Evolutionary conservation across 2,113 vertebrate genomes (phyloP).

Genomic region (Microcebus murinus): DNA sequence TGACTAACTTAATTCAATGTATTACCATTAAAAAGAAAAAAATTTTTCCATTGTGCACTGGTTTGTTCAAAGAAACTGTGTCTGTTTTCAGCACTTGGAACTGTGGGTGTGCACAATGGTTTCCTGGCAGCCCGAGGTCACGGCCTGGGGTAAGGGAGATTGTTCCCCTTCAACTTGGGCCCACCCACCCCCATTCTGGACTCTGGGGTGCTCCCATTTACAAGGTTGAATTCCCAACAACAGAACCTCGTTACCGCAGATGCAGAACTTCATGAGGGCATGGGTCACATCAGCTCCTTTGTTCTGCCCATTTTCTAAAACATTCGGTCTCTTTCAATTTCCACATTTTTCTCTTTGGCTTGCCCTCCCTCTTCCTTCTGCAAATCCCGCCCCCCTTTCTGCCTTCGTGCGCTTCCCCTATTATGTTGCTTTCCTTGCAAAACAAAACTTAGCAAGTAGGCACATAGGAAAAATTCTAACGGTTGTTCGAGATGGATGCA

Average conservation of each 20-base stretch:
- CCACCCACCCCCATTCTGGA: constrained; percentile 7
- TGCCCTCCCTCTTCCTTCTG: constrained; percentile 40
- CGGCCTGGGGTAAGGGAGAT: background rate
- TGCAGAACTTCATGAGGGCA: background rate
- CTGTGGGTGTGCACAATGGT: background rate
- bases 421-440: background rate
- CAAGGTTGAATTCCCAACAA: constrained; percentile 29
- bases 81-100: background rate
- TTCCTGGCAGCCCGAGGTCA: background rate
- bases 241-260: constrained; percentile 22
- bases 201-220: background rate
- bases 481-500: background rate
- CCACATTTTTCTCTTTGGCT: background rate
- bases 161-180: background rate
- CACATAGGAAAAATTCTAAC: background rate
- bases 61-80: background rate
- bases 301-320: constrained; percentile 43
- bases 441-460: constrained; percentile 24
- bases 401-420: background rate
- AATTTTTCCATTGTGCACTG: background rate
- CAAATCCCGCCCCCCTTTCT: constrained; percentile 25
- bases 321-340: constrained; percentile 20
- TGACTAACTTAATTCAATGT: background rate
- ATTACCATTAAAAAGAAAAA: background rate
- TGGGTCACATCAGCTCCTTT: constrained; percentile 29